Evolutionary conservation across 1,140 invertebrate genomes (phyloP).

Genomic region (Adelges cooleyi): DNA sequence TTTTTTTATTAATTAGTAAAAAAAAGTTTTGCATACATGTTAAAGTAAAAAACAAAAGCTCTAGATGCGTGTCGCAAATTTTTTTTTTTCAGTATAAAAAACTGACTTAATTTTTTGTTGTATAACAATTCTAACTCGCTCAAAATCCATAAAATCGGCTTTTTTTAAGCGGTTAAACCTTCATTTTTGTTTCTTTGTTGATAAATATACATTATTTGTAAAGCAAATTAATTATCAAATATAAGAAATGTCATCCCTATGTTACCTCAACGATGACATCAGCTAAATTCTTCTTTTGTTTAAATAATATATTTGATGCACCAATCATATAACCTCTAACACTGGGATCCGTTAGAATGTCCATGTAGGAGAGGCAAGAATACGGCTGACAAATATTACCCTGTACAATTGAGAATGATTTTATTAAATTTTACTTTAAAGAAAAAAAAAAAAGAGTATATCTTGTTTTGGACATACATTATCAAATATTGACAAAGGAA

Average conservation of each 20-base stretch:
- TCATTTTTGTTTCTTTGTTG: neutral
- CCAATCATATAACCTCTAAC: constrained; percentile 88
- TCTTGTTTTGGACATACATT: constrained; percentile 47
- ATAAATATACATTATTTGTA: neutral
- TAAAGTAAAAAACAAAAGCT: too few species aligned
- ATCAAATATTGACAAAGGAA: constrained; percentile 78
- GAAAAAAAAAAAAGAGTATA: neutral
- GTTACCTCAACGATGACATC: constrained; percentile 83
- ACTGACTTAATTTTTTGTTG: too few species aligned
- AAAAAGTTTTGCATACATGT: too few species aligned
- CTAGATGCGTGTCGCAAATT: too few species aligned
- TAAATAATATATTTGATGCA: constrained; percentile 94
- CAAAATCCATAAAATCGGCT: too few species aligned
- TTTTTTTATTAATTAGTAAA: too few species aligned
- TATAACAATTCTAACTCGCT: too few species aligned
- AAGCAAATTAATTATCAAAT: too few species aligned
- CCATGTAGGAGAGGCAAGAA: constrained; percentile 87
- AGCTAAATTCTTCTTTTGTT: constrained; percentile 83
- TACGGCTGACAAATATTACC: constrained; percentile 93
- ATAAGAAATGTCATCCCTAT: neutral
- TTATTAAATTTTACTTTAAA: neutral
- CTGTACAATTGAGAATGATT: constrained; percentile 38
- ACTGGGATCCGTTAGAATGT: constrained; percentile 75
- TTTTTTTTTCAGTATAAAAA: too few species aligned
- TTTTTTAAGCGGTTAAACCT: too few species aligned